Base-by-base conservation (phyloP, 53 echinoderm and acorn worm species). In the Paracentrotus lividus region DNA sequence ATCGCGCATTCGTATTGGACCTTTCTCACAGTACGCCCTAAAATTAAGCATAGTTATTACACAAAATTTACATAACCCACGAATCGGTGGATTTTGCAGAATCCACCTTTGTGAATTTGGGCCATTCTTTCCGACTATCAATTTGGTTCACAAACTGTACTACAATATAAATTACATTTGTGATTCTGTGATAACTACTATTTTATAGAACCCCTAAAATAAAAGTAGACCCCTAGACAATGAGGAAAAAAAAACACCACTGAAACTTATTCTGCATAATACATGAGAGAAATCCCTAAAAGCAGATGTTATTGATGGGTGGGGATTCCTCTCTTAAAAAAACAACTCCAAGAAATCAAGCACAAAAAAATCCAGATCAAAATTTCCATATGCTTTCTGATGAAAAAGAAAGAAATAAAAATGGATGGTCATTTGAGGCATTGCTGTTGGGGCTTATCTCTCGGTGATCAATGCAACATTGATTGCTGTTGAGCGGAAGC, bases 401-500 rank as follows among this genome's bases (percentile, higher is more conserved):
- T 45, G n/a, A n/a, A n/a, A n/a, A n/a, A n/a, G n/a, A n/a, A n/a
- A n/a, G n/a, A n/a, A n/a, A n/a, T n/a, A 26, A 49, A 45, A 44
- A 81, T n/a, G 10, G 45, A 81, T n/a, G n/a, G 9, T 81, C n/a
- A 8, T 81, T 36, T 40, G 27, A 72, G 36, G 40, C 7, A 72
- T 6, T 14, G 72, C 72, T 18, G 5, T 18, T n/a, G 4, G 9
- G 24, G 45, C 27, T 47, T 47, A 81, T n/a, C 9, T 47, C 12
- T 23, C 38, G 2, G 14, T 45, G 81, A 81, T 81, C 47, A 47
- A 47, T 45, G 81, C 1, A 8, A 27, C 10, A 81, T 81, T 81
- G 81, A 81, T 81, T 81, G 81, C n/a, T 9, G 47, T 81, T 44
- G n/a, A 81, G 47, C 81, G 49, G 81, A 81, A 23, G 81, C 26